Evolutionary conservation across 2,888 invertebrate species (phyloP).

Genomic region (Acronicta leporina): DNA sequence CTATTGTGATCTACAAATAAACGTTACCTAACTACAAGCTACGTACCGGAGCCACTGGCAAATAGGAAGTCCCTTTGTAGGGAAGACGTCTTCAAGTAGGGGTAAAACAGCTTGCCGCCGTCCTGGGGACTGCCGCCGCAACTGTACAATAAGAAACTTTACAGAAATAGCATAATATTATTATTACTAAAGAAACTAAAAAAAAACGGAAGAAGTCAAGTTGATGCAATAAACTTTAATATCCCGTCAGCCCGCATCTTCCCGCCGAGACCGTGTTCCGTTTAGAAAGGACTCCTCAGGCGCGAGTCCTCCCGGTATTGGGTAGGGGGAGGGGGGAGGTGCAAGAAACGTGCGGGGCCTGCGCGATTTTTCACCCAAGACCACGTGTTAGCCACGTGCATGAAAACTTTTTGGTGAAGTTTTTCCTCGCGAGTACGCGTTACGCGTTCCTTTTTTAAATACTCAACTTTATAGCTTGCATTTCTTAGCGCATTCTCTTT

Average conservation of each 20-base stretch:
- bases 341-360: slow-evolving; percentile 75
- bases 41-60: slow-evolving; percentile 89
- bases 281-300: slow-evolving; percentile 71
- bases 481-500: slow-evolving; percentile 50
- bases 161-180: slow-evolving; percentile 38
- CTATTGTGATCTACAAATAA: slow-evolving; percentile 53
- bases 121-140: slow-evolving; percentile 68
- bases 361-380: slow-evolving; percentile 86
- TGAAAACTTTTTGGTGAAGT: slow-evolving; percentile 78
- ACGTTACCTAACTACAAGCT: slow-evolving; percentile 53
- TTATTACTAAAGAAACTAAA: slow-evolving; percentile 30
- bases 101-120: slow-evolving; percentile 89
- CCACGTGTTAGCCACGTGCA: slow-evolving; percentile 86
- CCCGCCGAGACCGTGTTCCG: slow-evolving; percentile 60
- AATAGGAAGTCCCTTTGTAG: slow-evolving; percentile 89
- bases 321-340: slow-evolving; percentile 61
- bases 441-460: slow-evolving; percentile 53
- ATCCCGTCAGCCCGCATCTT: slow-evolving; percentile 63
- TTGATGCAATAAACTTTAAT: slow-evolving; percentile 37
- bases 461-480: slow-evolving; percentile 28
- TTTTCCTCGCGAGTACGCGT: slow-evolving; percentile 64
- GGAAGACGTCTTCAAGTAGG: slow-evolving; percentile 89
- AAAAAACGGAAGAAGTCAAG: slow-evolving; percentile 48
- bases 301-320: slow-evolving; percentile 44
- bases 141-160: slow-evolving; percentile 69